phyloP scores from a whole-genome alignment of 2,113 vertebrate species.

The Zosterops pallidus region DNA sequence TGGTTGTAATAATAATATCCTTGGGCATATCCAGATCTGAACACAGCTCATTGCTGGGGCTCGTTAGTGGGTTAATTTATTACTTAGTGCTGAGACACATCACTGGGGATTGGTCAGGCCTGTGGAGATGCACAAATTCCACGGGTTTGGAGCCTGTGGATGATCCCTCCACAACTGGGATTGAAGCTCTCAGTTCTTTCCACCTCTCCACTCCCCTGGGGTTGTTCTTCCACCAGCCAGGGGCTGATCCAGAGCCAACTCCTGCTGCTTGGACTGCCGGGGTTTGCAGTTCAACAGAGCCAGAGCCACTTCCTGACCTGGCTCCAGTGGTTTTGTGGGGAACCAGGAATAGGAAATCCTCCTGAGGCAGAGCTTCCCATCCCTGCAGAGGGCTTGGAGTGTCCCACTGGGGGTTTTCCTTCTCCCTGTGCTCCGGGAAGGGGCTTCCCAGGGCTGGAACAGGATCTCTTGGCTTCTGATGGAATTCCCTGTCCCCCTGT shows the following conservation, averaged over 20 bases:
- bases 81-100: not conserved
- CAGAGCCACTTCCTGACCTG: not conserved
- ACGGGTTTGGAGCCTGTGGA: not conserved
- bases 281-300: not conserved
- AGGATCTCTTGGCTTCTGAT: not conserved
- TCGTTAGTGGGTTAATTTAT: not conserved
- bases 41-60: not conserved
- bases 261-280: not conserved
- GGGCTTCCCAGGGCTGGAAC: not conserved
- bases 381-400: fast-evolving
- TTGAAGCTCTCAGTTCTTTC: not conserved
- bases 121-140: not conserved
- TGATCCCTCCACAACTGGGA: fast-evolving
- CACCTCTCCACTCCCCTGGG: not conserved
- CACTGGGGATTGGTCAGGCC: not conserved
- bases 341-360: fast-evolving
- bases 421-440: not conserved
- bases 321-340: fast-evolving
- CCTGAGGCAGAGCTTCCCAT: not conserved
- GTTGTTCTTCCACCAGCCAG: not conserved
- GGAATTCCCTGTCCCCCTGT: not conserved
- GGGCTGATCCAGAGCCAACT: not conserved
- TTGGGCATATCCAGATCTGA: not conserved
- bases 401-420: not conserved
- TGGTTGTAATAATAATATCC: not conserved